Conservation (phyloP, 2,113 vertebrate genomes). For the Corythoichthys intestinalis region DNA sequence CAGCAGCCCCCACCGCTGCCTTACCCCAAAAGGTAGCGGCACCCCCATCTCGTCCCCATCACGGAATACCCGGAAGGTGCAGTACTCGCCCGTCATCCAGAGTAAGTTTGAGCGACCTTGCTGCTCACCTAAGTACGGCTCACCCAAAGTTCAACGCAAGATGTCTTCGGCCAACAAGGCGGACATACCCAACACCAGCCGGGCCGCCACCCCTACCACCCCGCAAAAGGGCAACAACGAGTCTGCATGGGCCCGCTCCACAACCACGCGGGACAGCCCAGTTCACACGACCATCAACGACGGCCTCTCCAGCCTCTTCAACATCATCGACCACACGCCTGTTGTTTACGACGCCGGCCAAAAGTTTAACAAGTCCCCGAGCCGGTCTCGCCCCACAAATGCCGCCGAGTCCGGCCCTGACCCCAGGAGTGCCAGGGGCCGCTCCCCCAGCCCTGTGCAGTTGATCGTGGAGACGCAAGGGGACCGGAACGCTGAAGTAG, state of each 20-base stretch:
- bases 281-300: conserved; percentile 97
- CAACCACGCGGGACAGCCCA: conserved; percentile 93
- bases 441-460: conserved; percentile 90
- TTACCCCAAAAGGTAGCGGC: conserved; percentile 85
- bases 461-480: conserved; percentile 78
- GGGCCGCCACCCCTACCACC: conserved; percentile 69
- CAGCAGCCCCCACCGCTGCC: conserved; percentile 95
- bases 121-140: conserved; percentile 96
- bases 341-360: conserved; percentile 78
- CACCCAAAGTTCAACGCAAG: conserved; percentile 92
- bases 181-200: conserved; percentile 59
- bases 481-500: conserved; percentile 81
- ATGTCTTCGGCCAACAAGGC: conserved; percentile 54
- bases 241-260: conserved; percentile 96
- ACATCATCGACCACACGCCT: conserved; percentile 94
- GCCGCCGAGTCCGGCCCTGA: conserved; percentile 45
- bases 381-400: conserved; percentile 73
- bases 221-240: conserved; percentile 89
- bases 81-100: conserved; percentile 87
- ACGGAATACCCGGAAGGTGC: conserved; percentile 83
- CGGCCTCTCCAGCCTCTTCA: conserved; percentile 97
- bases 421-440: conserved; percentile 72
- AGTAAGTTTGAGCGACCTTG: conserved; percentile 94
- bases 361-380: conserved; percentile 84
- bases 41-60: conserved; percentile 92